Conservation (phyloP, 2,797 vertebrate genomes). For the Phaenicophaeus curvirostris region DNA sequence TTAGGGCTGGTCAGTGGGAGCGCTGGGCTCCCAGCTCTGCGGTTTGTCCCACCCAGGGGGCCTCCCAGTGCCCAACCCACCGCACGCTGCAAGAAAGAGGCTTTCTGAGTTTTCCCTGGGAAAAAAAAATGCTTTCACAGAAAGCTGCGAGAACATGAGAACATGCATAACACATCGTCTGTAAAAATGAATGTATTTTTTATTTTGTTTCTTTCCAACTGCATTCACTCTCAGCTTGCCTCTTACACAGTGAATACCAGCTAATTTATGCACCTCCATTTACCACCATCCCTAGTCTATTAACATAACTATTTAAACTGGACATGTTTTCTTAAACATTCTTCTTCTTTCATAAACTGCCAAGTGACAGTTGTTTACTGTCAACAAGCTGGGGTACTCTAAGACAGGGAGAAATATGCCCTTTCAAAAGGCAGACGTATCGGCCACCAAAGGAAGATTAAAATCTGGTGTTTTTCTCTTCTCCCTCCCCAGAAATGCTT, state of each 20-base stretch:
- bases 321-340: conserved; percentile 61
- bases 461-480: conserved; percentile 45
- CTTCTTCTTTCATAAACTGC: conserved; percentile 59
- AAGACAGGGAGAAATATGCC: conserved; percentile 38
- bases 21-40: not conserved
- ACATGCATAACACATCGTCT: not conserved
- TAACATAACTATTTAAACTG: conserved; percentile 59
- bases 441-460: conserved; percentile 39
- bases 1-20: not conserved
- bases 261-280: conserved; percentile 27
- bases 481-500: conserved; percentile 40
- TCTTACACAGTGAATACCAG: not conserved
- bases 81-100: not conserved
- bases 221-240: not conserved
- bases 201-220: not conserved
- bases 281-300: conserved; percentile 10
- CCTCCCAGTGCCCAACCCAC: not conserved
- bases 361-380: conserved; percentile 71
- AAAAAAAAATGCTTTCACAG: not conserved
- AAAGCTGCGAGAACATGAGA: not conserved
- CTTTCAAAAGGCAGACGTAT: conserved; percentile 35
- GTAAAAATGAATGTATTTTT: not conserved
- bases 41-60: not conserved
- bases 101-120: not conserved
- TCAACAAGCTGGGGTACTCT: conserved; percentile 53